phyloP scores from a whole-genome alignment of 2,888 invertebrate species.

The Drosophila engyochracea region DNA sequence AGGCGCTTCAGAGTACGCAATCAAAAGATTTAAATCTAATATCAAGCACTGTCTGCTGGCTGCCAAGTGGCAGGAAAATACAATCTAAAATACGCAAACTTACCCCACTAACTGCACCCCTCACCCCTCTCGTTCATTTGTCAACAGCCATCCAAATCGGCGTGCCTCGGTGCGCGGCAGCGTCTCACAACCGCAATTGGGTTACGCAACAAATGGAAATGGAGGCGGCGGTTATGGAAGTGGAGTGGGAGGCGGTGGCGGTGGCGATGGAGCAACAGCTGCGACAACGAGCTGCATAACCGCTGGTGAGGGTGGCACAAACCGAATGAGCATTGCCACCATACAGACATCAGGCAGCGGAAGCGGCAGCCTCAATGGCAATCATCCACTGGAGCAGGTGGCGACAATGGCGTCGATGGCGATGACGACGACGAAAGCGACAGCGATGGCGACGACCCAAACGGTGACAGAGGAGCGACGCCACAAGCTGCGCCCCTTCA shows the following conservation, averaged over 20 bases:
- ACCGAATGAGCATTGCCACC: slow-evolving; percentile 24
- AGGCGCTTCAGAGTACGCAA: slow-evolving; percentile 31
- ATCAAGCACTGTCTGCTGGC: slow-evolving; percentile 42
- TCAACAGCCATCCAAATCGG: slow-evolving; percentile 80
- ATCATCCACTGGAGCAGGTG: slow-evolving; percentile 11
- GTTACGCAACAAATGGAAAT: slow-evolving; percentile 87
- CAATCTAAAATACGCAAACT: slow-evolving; percentile 50
- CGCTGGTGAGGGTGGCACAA: slow-evolving; percentile 83
- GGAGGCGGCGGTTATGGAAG: slow-evolving; percentile 17
- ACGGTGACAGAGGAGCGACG: slow-evolving; percentile 89
- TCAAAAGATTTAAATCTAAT: slow-evolving; percentile 66
- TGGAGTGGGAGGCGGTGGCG: slow-evolving; percentile 2
- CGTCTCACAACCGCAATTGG: slow-evolving; percentile 83
- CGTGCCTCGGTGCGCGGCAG: slow-evolving; percentile 81
- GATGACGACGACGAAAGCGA: slow-evolving; percentile 82
- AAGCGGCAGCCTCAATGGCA: slow-evolving; percentile 39
- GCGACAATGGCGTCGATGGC: slow-evolving; percentile 38
- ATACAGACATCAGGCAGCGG: slow-evolving; percentile 15
- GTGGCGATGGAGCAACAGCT: slow-evolving; percentile 11
- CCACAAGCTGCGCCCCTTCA: slow-evolving; percentile 87
- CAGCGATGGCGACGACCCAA: slow-evolving; percentile 86
- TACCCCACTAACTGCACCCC: slow-evolving; percentile 2
- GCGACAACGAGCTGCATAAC: slow-evolving; percentile 62
- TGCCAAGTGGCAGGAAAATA: slow-evolving; percentile 31
- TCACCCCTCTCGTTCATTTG: neutral